Evolutionary conservation across 2,113 vertebrate species (phyloP).

Genomic region (Nibea coibor): DNA sequence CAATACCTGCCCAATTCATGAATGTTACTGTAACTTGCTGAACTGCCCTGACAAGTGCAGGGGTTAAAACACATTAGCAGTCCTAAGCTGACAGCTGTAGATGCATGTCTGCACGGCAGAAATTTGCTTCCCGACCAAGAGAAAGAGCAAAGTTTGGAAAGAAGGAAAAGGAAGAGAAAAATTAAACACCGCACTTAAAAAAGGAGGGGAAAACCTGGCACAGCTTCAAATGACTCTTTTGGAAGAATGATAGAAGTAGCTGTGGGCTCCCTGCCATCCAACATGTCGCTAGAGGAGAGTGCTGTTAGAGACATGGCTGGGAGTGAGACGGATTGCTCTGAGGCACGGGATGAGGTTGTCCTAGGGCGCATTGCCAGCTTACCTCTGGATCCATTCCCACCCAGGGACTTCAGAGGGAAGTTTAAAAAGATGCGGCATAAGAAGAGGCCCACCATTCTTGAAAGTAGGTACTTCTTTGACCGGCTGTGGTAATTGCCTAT

Average conservation of each 20-base stretch:
- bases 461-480: conserved; percentile 87
- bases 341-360: conserved; percentile 79
- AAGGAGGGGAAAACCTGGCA: conserved; percentile 28
- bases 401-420: conserved; percentile 86
- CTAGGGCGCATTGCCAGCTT: conserved; percentile 76
- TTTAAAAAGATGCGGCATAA: conserved; percentile 88
- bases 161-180: conserved; percentile 35
- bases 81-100: conserved; percentile 45
- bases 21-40: conserved; percentile 85
- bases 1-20: conserved; percentile 90
- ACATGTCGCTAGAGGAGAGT: conserved; percentile 89
- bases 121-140: conserved; percentile 29
- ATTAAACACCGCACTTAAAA: conserved; percentile 14
- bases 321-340: conserved; percentile 82
- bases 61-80: conserved; percentile 79
- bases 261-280: conserved; percentile 63
- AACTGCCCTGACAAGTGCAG: conserved; percentile 87
- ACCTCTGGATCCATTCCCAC: conserved; percentile 77
- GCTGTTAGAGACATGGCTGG: conserved; percentile 77
- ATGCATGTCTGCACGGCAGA: conserved; percentile 48
- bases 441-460: conserved; percentile 94
- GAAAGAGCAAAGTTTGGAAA: conserved; percentile 18
- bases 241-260: conserved; percentile 70
- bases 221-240: conserved; percentile 65
- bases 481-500: not conserved